Evolutionary conservation across 2,113 vertebrate species (phyloP).

Genomic region (Entelurus aequoreus): DNA sequence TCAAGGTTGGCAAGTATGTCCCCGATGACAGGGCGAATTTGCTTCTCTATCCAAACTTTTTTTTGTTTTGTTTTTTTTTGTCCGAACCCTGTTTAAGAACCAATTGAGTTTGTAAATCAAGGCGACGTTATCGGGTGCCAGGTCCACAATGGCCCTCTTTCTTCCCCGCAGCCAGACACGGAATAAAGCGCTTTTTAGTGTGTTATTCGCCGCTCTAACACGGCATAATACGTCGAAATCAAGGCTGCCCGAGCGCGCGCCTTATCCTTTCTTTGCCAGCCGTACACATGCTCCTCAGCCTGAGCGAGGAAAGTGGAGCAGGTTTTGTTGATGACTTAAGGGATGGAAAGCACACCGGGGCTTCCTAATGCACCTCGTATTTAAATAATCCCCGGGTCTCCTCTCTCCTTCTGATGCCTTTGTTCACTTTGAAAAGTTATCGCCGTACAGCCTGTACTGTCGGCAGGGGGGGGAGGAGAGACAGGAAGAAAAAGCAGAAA

Average conservation of each 20-base stretch:
- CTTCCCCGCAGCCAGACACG: slow-evolving; percentile 10
- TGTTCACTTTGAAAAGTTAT: slow-evolving; percentile 75
- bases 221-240: slow-evolving; percentile 62
- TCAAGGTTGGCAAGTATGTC: no score
- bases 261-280: slow-evolving; percentile 61
- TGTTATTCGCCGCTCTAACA: slow-evolving; percentile 50
- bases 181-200: slow-evolving; percentile 21
- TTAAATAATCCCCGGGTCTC: slow-evolving; percentile 76
- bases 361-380: slow-evolving; percentile 71
- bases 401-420: slow-evolving; percentile 71
- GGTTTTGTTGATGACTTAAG: slow-evolving; percentile 72
- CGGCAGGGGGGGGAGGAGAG: slow-evolving; percentile 47
- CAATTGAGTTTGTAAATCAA: no score
- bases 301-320: slow-evolving; percentile 46
- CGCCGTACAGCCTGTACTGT: slow-evolving; percentile 66
- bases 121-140: no score
- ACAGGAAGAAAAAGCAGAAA: slow-evolving; percentile 1
- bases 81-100: no score
- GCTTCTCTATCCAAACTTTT: no score
- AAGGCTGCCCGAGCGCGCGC: slow-evolving; percentile 34
- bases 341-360: slow-evolving; percentile 67
- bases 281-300: slow-evolving; percentile 54
- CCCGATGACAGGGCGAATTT: no score
- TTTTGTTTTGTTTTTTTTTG: no score
- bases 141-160: no score